A percentile compares a stretch with the other conserved stretches of the same genome.
phyloP scores from a whole-genome alignment of 2,797 vertebrate genomes.

The Tamandua tetradactyla region DNA sequence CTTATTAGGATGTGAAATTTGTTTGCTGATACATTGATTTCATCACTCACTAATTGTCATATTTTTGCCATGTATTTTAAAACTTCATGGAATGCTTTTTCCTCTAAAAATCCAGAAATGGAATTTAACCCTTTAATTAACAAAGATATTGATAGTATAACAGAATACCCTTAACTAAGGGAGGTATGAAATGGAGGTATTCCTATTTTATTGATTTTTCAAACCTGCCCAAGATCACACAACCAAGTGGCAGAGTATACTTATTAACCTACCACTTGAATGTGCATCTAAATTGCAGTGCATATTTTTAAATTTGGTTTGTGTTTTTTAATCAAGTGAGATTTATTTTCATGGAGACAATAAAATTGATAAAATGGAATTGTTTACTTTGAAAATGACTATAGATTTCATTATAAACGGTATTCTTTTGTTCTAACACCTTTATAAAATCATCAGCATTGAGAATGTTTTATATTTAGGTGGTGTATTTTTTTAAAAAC shows the following conservation, averaged over 20 bases:
- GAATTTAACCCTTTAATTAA: constrained; percentile 36
- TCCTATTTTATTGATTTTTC: neutral
- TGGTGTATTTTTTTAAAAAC: neutral
- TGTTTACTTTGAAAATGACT: constrained; percentile 40
- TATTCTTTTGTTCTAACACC: neutral
- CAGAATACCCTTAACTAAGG: constrained; percentile 32
- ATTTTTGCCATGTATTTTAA: constrained; percentile 65
- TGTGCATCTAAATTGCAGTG: neutral
- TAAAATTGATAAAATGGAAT: constrained; percentile 43
- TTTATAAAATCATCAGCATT: neutral
- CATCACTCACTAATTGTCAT: constrained; percentile 50
- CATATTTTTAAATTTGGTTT: constrained; percentile 48
- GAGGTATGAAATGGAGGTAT: constrained; percentile 9
- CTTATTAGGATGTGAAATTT: constrained; percentile 68
- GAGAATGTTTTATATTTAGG: neutral
- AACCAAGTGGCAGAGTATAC: neutral
- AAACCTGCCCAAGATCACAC: neutral
- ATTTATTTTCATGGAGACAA: constrained; percentile 40
- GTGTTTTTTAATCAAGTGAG: constrained; percentile 33
- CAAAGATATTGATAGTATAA: constrained; percentile 26
- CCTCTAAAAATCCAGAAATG: constrained; percentile 47
- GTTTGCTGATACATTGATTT: constrained; percentile 53
- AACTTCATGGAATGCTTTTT: neutral
- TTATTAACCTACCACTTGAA: no score
- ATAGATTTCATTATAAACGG: neutral